phyloP scores from a whole-genome alignment of 2,113 vertebrate species.

The Notechis scutatus region DNA sequence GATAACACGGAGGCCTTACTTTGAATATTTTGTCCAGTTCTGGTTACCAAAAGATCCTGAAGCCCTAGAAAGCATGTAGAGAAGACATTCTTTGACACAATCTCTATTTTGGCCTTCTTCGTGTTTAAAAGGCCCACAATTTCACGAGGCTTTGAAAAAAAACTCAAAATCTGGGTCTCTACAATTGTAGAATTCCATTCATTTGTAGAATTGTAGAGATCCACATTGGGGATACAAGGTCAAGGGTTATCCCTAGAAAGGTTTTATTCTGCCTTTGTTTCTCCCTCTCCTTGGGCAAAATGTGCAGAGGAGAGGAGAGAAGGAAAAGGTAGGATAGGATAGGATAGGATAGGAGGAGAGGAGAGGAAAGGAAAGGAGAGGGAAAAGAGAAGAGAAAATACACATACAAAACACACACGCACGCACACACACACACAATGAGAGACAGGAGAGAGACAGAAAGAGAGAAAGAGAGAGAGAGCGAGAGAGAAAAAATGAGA shows the following conservation, averaged over 20 bases:
- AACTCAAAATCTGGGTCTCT: neutral
- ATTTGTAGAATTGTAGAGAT: neutral
- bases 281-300: neutral
- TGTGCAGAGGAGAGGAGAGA: neutral
- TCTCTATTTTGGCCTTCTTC: neutral
- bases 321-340: neutral
- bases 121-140: neutral
- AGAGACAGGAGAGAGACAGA: no score
- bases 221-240: neutral
- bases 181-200: neutral
- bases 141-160: neutral
- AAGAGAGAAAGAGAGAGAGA: no score
- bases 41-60: neutral
- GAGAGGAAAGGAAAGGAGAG: no score
- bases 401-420: no score
- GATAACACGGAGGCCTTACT: neutral
- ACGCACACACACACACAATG: no score
- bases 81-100: neutral
- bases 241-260: neutral
- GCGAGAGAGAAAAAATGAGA: no score
- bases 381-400: no score
- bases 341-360: neutral
- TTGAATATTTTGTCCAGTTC: neutral
- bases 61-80: neutral
- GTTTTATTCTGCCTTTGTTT: neutral